Conservation (phyloP, 2,797 vertebrate genomes). For the Pipistrellus nathusii region DNA sequence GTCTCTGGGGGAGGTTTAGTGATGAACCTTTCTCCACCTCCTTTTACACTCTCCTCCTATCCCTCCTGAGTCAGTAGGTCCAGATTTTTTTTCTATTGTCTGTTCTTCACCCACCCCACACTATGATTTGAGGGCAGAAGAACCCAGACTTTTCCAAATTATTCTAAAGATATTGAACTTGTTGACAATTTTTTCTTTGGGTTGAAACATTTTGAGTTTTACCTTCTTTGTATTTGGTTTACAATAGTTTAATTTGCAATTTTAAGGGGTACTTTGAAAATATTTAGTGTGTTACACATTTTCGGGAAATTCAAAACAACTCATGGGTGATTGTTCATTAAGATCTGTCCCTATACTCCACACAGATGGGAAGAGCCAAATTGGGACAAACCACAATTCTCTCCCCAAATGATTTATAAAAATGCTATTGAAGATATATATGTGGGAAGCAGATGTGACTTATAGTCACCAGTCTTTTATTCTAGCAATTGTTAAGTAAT, state of each 20-base stretch:
- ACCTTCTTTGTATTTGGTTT: neutral
- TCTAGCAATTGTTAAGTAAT: slow-evolving; percentile 10
- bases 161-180: neutral
- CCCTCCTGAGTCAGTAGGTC: neutral
- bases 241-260: neutral
- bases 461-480: neutral
- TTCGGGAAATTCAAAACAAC: neutral
- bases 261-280: neutral
- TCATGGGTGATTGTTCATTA: neutral
- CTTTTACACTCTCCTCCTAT: neutral
- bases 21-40: neutral
- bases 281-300: neutral
- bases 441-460: neutral
- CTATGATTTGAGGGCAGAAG: neutral
- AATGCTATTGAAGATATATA: neutral
- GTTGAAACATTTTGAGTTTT: slow-evolving; percentile 7
- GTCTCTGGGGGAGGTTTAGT: neutral
- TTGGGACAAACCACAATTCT: neutral
- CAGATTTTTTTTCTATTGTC: neutral
- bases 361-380: neutral
- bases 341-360: neutral
- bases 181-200: neutral
- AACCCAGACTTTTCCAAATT: neutral
- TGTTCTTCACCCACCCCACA: neutral
- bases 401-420: neutral